Conservation (phyloP, 1,140 invertebrate genomes). For the Listronotus bonariensis region DNA sequence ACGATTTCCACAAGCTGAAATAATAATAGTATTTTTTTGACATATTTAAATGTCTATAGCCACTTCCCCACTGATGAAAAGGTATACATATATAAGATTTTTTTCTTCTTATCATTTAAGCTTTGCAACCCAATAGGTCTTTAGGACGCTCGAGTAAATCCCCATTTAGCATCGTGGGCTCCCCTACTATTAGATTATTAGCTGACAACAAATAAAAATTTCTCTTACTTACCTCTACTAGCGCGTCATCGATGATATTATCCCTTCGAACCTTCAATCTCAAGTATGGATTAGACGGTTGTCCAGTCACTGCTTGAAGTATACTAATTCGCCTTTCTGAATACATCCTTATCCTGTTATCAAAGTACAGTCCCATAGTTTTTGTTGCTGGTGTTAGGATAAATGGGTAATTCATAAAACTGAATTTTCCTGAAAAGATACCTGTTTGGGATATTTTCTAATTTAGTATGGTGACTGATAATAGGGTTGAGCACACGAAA, state of each 20-base stretch:
- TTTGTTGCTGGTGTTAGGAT: constrained; percentile 92
- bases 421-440: constrained; percentile 71
- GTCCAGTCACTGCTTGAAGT: constrained; percentile 73
- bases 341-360: constrained; percentile 94
- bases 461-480: background rate
- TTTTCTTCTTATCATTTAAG: too few species aligned
- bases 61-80: background rate
- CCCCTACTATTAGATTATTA: constrained; percentile 34
- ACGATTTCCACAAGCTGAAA: too few species aligned
- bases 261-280: constrained; percentile 80
- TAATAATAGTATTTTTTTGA: too few species aligned
- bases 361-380: constrained; percentile 87
- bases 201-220: background rate
- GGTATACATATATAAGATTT: too few species aligned
- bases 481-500: background rate
- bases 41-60: too few species aligned
- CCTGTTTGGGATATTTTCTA: constrained; percentile 6
- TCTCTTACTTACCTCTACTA: constrained; percentile 72
- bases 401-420: constrained; percentile 90
- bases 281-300: constrained; percentile 84
- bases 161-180: too few species aligned
- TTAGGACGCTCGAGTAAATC: too few species aligned
- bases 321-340: constrained; percentile 84
- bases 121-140: too few species aligned
- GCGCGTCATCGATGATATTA: constrained; percentile 88